Conservation (phyloP, 2,797 vertebrate genomes). For the Notolabrus celidotus region DNA sequence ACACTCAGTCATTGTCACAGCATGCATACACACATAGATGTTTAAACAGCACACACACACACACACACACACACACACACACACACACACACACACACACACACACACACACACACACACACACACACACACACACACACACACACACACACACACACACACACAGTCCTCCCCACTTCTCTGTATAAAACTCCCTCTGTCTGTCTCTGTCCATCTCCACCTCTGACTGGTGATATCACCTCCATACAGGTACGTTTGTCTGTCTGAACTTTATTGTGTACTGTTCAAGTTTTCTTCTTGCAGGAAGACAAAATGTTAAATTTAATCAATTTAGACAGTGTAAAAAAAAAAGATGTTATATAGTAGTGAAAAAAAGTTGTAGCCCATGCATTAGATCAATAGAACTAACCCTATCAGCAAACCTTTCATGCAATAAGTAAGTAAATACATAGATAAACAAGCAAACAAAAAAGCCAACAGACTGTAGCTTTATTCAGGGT, state of each 20-base stretch:
- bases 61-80: too few species aligned
- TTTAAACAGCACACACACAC: conserved; percentile 30
- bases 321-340: too few species aligned
- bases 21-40: conserved; percentile 51
- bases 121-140: conserved; percentile 41
- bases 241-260: conserved; percentile 66
- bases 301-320: too few species aligned
- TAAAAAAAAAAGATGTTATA: too few species aligned
- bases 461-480: too few species aligned
- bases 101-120: conserved; percentile 25
- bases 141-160: conserved; percentile 18
- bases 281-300: conserved; percentile 3
- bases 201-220: conserved; percentile 39
- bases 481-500: too few species aligned
- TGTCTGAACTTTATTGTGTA: conserved; percentile 1
- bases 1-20: conserved; percentile 63
- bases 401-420: background rate
- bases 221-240: conserved; percentile 32
- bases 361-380: too few species aligned
- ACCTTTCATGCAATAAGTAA: too few species aligned
- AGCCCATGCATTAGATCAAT: background rate
- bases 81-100: conserved; percentile 27
- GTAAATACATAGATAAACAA: too few species aligned
- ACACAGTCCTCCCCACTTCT: conserved; percentile 30
- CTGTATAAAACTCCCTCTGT: conserved; percentile 79